Base-by-base conservation (phyloP, 2,797 vertebrate genomes). In the Sebastes nivosus region DNA sequence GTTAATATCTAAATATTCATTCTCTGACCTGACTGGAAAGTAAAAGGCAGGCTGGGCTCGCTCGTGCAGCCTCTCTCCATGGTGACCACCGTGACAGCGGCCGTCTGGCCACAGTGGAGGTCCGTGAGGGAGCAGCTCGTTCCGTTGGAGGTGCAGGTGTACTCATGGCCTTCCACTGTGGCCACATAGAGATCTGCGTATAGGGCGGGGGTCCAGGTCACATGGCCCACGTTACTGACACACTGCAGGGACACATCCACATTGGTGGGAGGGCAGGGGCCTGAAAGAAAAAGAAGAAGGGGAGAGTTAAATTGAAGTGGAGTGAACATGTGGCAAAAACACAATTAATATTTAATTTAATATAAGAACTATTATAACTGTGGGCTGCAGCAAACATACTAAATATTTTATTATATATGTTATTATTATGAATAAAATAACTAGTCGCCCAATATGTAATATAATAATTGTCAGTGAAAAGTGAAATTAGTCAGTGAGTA, bases 51-150 rank as follows among this genome's bases (percentile, higher is more conserved):
- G 36, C 95, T 96, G 22, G 94, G 89, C 24, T 87, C 6, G 77
- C 96, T 96, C 76, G 4, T 75, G 84, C 96, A 97, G 72, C 94
- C 94, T 24, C 91, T 86, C 59, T 95, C 93, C 1, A 89, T n/a
- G 16, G 95, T 94, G 18, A 91, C 88, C 70, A 95, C 93, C 0
- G 92, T 92, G 77, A 96, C 66, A 0, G 30, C 32, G 6, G 92
- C 86, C 8, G 66, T 83, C 76, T 92, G 66, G 12, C 94, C 94
- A 20, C 96, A 96, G 76, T 72, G 68, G 36, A 96, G 82, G 82
- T 94, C 90, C 2, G 60, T 80, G 61, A 96, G 83, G 54, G 81
- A 81, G 86, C 96, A 96, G 79, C 42, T 67, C 0, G 93, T 93
- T 69, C 85, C 75, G 2, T 34, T 90, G 59, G 94, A 89, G 13